Percentiles rank a stretch among this genome's conserved stretches.
Conservation (phyloP, 2,888 invertebrate species). For the Acanthacorydalis orientalis region DNA sequence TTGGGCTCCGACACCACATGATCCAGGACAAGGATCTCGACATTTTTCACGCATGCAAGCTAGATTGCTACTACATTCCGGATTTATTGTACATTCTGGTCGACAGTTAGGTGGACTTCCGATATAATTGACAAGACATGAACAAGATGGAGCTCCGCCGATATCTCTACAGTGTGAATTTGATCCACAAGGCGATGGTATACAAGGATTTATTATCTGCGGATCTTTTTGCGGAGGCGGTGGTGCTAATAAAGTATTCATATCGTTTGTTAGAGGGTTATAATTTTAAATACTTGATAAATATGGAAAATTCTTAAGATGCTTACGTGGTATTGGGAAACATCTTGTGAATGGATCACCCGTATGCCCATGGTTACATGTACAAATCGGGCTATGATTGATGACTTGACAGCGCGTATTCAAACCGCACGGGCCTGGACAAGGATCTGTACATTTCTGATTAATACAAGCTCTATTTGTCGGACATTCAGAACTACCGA, state of each 20-base stretch:
- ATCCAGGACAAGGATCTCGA: constrained; percentile 64
- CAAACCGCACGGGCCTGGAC: constrained; percentile 50
- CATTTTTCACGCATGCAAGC: constrained; percentile 73
- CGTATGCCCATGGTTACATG: constrained; percentile 40
- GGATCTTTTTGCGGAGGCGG: constrained; percentile 14
- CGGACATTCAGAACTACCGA: constrained; percentile 59
- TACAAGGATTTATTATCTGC: constrained; percentile 42
- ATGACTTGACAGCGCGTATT: constrained; percentile 55
- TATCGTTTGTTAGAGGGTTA: constrained; percentile 6
- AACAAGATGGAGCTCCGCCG: constrained; percentile 59
- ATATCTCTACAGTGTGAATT: constrained; percentile 60
- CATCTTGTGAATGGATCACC: constrained; percentile 58
- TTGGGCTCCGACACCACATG: constrained; percentile 59
- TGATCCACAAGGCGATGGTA: constrained; percentile 64
- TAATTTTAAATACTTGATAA: neutral
- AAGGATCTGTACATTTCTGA: constrained; percentile 63
- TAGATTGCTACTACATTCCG: constrained; percentile 61
- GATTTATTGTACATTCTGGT: constrained; percentile 69
- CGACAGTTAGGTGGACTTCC: constrained; percentile 69
- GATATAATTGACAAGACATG: constrained; percentile 52
- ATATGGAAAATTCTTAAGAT: constrained; percentile 18
- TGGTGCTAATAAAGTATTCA: constrained; percentile 13
- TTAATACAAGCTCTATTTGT: constrained; percentile 55
- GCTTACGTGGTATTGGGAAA: constrained; percentile 32
- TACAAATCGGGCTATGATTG: constrained; percentile 66